phyloP scores from a whole-genome alignment of 1,140 invertebrate species.

The Adoxophyes honmai region DNA sequence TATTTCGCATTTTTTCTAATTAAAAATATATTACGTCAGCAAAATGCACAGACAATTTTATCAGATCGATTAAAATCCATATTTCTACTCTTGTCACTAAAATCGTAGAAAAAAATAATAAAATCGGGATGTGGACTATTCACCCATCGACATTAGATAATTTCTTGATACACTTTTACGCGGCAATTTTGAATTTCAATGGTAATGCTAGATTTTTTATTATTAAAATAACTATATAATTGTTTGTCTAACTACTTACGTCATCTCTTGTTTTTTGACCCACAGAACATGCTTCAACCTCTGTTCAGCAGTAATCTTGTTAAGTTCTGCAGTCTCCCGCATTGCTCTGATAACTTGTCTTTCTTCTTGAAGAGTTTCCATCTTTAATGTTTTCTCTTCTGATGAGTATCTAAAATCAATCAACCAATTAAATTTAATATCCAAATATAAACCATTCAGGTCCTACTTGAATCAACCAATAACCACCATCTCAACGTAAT shows the following conservation, averaged over 20 bases:
- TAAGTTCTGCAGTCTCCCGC: constrained; percentile 69
- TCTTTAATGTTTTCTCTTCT: constrained; percentile 55
- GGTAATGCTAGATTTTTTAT: not conserved
- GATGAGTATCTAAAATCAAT: constrained; percentile 36
- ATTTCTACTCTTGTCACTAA: too few species aligned
- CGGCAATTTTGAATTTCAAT: not conserved
- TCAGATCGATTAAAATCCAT: too few species aligned
- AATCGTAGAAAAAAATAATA: too few species aligned
- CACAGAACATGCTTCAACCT: constrained; percentile 65
- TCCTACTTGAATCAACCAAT: not conserved
- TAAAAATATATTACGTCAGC: too few species aligned
- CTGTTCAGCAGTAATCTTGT: constrained; percentile 72
- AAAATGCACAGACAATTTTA: too few species aligned
- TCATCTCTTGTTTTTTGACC: constrained; percentile 60
- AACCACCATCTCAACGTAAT: not conserved
- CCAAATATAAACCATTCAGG: too few species aligned
- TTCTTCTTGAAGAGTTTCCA: constrained; percentile 66
- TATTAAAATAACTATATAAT: not conserved
- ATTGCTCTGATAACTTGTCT: constrained; percentile 59
- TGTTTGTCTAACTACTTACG: constrained; percentile 39
- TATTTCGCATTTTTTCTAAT: too few species aligned
- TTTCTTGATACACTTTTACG: not conserved
- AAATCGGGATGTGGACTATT: too few species aligned
- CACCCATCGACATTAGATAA: too few species aligned
- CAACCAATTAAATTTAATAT: not conserved